These are phyloP conservation scores for Drosophila kambysellisi DNA, from an alignment of 2,888 invertebrate genomes.

Conservation along the genomic window DNA sequence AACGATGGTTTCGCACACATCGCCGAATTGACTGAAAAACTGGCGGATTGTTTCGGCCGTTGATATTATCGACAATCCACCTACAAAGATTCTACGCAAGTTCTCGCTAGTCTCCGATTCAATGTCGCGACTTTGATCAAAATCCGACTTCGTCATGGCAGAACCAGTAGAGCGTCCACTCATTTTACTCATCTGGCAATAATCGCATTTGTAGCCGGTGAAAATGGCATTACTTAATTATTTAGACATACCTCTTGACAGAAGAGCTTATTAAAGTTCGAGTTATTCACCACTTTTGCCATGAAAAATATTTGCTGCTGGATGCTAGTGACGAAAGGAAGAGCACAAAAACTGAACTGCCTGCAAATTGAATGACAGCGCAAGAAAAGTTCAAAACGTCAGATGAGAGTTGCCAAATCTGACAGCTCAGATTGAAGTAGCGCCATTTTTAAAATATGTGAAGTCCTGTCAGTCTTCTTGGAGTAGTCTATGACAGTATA, in stretches of 20 bases:
- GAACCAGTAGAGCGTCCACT: neutral
- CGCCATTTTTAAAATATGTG: neutral
- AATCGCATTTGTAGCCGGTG: neutral
- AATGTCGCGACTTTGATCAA: neutral
- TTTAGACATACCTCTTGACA: slow-evolving; percentile 49
- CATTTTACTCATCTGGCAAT: slow-evolving; percentile 35
- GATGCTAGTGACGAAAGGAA: slow-evolving; percentile 21
- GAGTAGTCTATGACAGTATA: neutral
- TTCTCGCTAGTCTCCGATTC: slow-evolving; percentile 64
- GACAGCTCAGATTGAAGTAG: neutral
- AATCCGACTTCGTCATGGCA: neutral
- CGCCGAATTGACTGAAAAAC: slow-evolving; percentile 80
- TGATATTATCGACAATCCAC: slow-evolving; percentile 79
- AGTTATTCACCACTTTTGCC: slow-evolving; percentile 58
- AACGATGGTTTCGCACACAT: slow-evolving; percentile 80
- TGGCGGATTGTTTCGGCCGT: slow-evolving; percentile 72
- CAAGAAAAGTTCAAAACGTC: slow-evolving; percentile 51
- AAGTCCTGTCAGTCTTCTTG: neutral
- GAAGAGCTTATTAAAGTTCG: slow-evolving; percentile 31
- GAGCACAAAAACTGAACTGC: slow-evolving; percentile 42
- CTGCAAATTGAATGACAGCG: slow-evolving; percentile 49
- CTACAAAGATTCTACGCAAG: slow-evolving; percentile 82
- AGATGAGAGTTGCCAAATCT: slow-evolving; percentile 40
- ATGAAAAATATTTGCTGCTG: slow-evolving; percentile 37
- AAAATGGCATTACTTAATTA: neutral